phyloP scores from a whole-genome alignment of 2,888 invertebrate genomes.

The Meganola albula region DNA sequence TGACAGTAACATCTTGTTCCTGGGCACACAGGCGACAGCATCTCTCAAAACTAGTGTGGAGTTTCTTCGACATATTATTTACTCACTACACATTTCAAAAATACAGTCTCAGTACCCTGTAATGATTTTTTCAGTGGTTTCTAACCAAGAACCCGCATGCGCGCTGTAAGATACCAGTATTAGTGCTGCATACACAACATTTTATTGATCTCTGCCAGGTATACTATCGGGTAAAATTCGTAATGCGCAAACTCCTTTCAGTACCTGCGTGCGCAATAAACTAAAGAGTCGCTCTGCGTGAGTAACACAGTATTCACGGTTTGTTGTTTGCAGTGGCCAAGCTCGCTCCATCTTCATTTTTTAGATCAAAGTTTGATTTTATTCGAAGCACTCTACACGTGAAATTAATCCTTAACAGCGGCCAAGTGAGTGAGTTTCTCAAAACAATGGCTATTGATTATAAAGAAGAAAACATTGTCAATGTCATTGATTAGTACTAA shows the following conservation, averaged over 20 bases:
- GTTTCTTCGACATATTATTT: conserved; percentile 30
- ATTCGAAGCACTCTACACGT: no score
- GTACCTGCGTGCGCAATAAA: no score
- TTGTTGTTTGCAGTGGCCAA: no score
- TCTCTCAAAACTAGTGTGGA: conserved; percentile 49
- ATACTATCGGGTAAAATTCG: conserved; percentile 10
- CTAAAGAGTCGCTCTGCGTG: no score
- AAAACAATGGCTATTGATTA: no score
- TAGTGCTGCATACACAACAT: conserved; percentile 44
- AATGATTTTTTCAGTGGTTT: conserved; percentile 52
- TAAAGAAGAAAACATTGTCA: no score
- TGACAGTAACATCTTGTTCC: conserved; percentile 77
- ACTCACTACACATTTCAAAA: conserved; percentile 15
- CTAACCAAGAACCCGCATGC: conserved; percentile 48
- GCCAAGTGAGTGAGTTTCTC: no score
- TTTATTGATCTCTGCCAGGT: conserved; percentile 41
- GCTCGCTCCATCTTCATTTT: no score
- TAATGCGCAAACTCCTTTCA: conserved; percentile 32
- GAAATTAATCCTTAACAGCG: no score
- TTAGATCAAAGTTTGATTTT: no score
- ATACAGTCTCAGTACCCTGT: conserved; percentile 33
- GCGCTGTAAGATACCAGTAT: conserved; percentile 33
- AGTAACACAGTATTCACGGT: no score
- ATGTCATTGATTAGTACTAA: no score
- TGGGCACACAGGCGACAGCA: conserved; percentile 82